Conservation (phyloP, 2,888 invertebrate genomes). For the Alviniconcha strummeri region DNA sequence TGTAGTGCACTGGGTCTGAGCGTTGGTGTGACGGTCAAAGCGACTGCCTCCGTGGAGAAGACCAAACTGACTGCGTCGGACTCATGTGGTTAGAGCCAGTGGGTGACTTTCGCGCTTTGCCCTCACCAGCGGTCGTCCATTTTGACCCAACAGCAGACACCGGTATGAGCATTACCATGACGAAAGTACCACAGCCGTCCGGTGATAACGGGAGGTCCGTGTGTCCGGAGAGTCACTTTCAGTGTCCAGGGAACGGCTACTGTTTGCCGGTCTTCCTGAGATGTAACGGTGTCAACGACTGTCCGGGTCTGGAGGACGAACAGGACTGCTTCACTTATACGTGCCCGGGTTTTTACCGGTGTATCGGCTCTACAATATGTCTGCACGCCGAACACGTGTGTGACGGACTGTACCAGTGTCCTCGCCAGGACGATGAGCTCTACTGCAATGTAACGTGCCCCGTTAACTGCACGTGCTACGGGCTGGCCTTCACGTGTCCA, state of each 20-base stretch:
- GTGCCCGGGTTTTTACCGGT: conserved; percentile 24
- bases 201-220: not conserved
- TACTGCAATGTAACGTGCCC: conserved; percentile 13
- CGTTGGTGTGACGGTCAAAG: too few species aligned
- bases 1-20: too few species aligned
- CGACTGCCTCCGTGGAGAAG: too few species aligned
- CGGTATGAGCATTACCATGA: not conserved
- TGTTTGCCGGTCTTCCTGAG: conserved; percentile 22
- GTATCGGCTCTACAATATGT: conserved; percentile 7
- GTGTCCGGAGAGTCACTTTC: conserved; percentile 26
- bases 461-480: conserved; percentile 8
- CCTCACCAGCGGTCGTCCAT: too few species aligned
- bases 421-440: conserved; percentile 20
- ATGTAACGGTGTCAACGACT: conserved; percentile 22
- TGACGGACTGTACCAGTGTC: conserved; percentile 29
- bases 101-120: too few species aligned
- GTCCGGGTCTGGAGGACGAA: conserved; percentile 16
- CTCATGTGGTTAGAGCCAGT: too few species aligned
- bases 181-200: not conserved
- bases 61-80: too few species aligned
- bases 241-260: not conserved
- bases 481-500: conserved; percentile 20
- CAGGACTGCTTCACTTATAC: conserved; percentile 1
- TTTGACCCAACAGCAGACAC: not conserved
- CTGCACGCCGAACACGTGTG: conserved; percentile 20